These are phyloP conservation scores for Maylandia zebra DNA, from an alignment of 2,113 vertebrate species.

Conservation along the genomic window DNA sequence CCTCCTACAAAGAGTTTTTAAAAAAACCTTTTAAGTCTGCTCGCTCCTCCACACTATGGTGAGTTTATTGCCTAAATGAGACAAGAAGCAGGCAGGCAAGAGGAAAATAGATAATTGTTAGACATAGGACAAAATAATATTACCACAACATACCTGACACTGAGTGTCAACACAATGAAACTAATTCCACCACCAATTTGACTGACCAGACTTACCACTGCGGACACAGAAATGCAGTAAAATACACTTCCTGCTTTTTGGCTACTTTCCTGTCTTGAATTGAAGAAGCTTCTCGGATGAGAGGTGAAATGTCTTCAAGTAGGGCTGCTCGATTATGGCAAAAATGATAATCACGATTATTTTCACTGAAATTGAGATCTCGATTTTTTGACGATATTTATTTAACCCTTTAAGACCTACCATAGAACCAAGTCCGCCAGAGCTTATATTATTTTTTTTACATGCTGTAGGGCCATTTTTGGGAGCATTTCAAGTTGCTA, in stretches of 20 bases:
- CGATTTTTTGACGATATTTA: no score
- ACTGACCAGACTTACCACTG: not conserved
- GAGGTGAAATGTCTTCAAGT: no score
- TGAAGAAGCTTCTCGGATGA: no score
- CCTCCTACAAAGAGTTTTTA: not conserved
- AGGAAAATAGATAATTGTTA: not conserved
- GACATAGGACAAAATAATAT: not conserved
- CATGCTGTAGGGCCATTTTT: no score
- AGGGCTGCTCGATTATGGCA: no score
- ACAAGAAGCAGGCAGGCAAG: not conserved
- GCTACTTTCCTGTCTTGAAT: not conserved
- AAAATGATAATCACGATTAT: no score
- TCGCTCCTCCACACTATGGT: not conserved
- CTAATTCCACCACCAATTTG: not conserved
- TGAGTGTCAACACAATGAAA: not conserved
- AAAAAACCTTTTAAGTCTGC: fast-evolving
- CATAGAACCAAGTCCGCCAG: no score
- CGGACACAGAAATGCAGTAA: not conserved
- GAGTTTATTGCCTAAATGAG: fast-evolving
- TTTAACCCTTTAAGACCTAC: no score
- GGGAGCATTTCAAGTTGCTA: no score
- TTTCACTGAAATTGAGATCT: no score
- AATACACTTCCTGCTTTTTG: not conserved
- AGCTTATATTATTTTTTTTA: no score
- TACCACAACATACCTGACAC: not conserved